phyloP scores from a whole-genome alignment of 2,888 invertebrate species.

The Metellina segmentata region DNA sequence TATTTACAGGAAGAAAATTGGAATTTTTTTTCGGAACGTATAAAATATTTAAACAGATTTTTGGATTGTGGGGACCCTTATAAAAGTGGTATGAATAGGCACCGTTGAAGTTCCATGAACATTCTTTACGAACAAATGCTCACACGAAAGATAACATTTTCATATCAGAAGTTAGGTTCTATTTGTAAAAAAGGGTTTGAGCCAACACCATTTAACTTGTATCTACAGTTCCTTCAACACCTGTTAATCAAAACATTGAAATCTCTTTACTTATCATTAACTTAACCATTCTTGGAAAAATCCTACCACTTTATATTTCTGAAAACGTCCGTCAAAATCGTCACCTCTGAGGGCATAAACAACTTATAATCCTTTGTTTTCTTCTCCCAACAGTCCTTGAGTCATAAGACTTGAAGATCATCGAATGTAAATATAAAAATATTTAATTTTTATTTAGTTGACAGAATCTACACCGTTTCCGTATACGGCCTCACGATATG shows the following conservation, averaged over 20 bases:
- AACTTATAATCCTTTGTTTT: no score
- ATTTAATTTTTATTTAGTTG: constrained; percentile 53
- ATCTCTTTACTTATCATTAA: not conserved
- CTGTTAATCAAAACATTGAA: not conserved
- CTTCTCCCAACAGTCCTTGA: no score
- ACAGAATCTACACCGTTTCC: constrained; percentile 16
- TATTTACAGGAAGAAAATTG: constrained; percentile 50
- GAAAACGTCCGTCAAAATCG: no score
- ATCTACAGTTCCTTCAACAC: not conserved
- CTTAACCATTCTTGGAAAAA: not conserved
- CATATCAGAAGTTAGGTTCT: constrained; percentile 6
- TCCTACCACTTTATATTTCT: not conserved
- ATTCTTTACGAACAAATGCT: constrained; percentile 27
- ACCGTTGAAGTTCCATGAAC: constrained; percentile 62
- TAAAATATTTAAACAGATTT: constrained; percentile 44
- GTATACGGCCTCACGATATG: constrained; percentile 61
- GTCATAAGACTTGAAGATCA: no score
- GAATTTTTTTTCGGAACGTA: constrained; percentile 24
- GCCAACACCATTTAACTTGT: constrained; percentile 43
- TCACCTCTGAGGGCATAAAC: no score
- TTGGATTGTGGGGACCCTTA: constrained; percentile 34
- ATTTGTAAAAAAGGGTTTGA: constrained; percentile 41
- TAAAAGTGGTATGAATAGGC: constrained; percentile 61
- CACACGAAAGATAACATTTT: constrained; percentile 38
- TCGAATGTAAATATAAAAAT: constrained; percentile 61